Evolutionary conservation across 2,113 vertebrate species (phyloP).

Genomic region (Syngnathus typhle): DNA sequence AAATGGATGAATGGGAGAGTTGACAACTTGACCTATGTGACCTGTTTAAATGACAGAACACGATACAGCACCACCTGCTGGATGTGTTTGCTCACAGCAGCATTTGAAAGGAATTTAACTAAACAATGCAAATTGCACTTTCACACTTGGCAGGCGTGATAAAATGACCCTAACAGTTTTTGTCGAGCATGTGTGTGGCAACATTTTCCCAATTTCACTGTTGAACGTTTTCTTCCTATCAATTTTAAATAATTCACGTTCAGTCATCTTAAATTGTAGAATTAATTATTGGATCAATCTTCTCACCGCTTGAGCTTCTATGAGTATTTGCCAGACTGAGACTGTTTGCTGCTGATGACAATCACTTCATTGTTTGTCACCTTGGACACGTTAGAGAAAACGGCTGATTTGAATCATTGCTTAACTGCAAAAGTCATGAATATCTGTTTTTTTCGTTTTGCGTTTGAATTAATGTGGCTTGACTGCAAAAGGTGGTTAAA

Average conservation of each 20-base stretch:
- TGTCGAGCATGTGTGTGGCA: background rate
- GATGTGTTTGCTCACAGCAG: background rate
- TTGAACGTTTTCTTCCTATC: background rate
- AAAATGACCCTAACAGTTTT: background rate
- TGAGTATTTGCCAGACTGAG: background rate
- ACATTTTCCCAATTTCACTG: background rate
- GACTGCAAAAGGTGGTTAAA: background rate
- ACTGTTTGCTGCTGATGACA: background rate
- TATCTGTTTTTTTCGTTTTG: background rate
- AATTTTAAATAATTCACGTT: background rate
- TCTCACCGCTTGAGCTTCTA: background rate
- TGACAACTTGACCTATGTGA: background rate
- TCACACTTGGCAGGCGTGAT: background rate
- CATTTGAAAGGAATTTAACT: background rate
- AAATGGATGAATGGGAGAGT: background rate
- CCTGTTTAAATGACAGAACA: background rate
- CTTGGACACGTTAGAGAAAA: background rate
- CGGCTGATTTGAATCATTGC: background rate
- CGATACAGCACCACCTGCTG: background rate
- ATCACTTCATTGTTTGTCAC: slow-evolving; percentile 2
- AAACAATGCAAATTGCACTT: background rate
- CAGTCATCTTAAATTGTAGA: background rate
- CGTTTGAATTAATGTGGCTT: background rate
- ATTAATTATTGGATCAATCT: background rate
- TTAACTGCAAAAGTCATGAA: background rate